phyloP scores from a whole-genome alignment of 2,797 vertebrate species.

The Neopelma chrysocephalum region DNA sequence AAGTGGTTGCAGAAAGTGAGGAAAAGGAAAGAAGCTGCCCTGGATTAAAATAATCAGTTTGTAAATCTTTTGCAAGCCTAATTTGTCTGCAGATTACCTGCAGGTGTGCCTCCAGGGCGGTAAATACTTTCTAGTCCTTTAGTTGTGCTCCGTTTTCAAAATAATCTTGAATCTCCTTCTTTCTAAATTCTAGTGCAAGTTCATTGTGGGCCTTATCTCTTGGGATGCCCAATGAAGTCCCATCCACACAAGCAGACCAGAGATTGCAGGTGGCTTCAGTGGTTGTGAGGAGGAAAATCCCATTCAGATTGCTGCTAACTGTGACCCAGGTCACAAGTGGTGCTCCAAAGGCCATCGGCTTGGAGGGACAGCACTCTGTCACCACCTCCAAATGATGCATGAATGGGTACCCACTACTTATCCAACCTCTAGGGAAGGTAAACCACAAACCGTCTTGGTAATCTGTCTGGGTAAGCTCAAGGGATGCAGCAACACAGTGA shows the following conservation, averaged over 20 bases:
- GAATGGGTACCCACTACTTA: constrained; percentile 66
- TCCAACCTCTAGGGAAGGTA: constrained; percentile 29
- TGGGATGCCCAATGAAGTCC: constrained; percentile 36
- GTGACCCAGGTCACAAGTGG: constrained; percentile 60
- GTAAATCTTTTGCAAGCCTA: neutral
- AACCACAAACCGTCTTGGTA: neutral
- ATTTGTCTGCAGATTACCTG: constrained; percentile 39
- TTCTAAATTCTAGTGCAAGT: constrained; percentile 18
- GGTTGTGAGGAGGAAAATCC: constrained; percentile 61
- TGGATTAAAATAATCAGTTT: neutral
- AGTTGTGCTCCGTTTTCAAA: constrained; percentile 49
- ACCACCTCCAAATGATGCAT: constrained; percentile 37
- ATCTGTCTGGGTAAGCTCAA: neutral
- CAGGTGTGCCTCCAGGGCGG: constrained; percentile 64
- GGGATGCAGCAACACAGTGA: neutral
- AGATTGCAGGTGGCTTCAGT: constrained; percentile 56
- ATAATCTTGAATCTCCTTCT: constrained; percentile 47
- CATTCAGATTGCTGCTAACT: constrained; percentile 41
- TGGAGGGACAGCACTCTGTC: constrained; percentile 48
- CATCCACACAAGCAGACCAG: constrained; percentile 67
- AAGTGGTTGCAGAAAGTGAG: neutral
- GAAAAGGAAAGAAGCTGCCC: neutral
- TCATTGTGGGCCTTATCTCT: constrained; percentile 33
- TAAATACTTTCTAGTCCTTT: constrained; percentile 59
- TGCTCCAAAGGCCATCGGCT: constrained; percentile 50